A percentile compares a stretch with the other conserved stretches of the same genome.
phyloP scores from a whole-genome alignment of 1,140 invertebrate species.

The Drosophila gunungcola region DNA sequence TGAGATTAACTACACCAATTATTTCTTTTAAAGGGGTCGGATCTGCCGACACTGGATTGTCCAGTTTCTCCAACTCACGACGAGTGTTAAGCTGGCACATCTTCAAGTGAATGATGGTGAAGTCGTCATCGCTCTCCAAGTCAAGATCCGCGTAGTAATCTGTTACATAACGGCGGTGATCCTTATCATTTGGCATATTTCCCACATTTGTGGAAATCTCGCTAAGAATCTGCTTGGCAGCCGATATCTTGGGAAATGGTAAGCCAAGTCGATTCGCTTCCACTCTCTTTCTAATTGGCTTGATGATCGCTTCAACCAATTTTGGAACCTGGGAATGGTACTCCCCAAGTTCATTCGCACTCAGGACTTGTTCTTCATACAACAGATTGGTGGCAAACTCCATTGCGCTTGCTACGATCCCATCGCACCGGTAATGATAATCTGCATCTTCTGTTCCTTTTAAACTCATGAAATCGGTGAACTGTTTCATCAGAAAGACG shows the following conservation, averaged over 20 bases:
- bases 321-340: background rate
- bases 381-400: background rate
- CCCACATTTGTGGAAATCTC: background rate
- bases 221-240: background rate
- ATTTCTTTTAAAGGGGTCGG: background rate
- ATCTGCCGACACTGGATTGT: background rate
- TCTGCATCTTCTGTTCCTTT: too few relatives aligned
- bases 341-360: background rate
- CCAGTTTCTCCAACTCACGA: background rate
- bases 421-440: too few relatives aligned
- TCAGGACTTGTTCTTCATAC: background rate
- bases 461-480: background rate
- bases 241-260: background rate
- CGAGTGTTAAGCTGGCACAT: background rate
- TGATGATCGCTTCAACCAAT: background rate
- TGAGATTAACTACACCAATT: too few relatives aligned
- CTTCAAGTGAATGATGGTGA: background rate
- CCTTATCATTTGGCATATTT: background rate
- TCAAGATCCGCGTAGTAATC: background rate
- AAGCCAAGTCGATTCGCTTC: background rate
- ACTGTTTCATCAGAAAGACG: background rate
- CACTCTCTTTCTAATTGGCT: background rate
- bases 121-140: background rate
- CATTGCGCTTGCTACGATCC: background rate
- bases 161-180: constrained; percentile 1